These are phyloP conservation scores for Lochmaea crataegi DNA, from an alignment of 2,888 invertebrate genomes.

Conservation along the genomic window DNA sequence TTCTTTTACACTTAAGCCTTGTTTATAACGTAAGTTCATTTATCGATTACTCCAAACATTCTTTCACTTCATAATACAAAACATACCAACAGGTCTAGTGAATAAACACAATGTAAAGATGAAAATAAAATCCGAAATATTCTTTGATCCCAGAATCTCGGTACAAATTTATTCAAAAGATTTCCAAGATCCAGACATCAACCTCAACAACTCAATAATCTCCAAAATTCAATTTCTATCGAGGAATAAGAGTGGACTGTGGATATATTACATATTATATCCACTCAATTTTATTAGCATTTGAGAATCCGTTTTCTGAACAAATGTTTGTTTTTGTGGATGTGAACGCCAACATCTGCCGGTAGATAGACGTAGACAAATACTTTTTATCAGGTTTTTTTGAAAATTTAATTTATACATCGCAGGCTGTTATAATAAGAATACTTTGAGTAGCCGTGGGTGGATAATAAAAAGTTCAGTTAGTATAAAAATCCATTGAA, in stretches of 20 bases:
- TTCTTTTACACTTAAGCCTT: no score
- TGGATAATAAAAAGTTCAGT: no score
- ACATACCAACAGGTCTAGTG: background rate
- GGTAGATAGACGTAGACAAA: background rate
- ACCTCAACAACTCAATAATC: slow-evolving; percentile 9
- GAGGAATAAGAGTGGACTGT: slow-evolving; percentile 13
- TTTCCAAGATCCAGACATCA: background rate
- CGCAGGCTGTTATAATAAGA: background rate
- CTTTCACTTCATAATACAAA: background rate
- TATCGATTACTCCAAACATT: no score
- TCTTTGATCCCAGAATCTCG: background rate
- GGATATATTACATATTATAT: background rate
- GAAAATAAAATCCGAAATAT: background rate
- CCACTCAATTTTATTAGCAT: slow-evolving; percentile 8
- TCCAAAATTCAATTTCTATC: slow-evolving; percentile 9
- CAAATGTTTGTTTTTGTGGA: slow-evolving; percentile 12
- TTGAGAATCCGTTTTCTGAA: background rate
- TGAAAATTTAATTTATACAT: background rate
- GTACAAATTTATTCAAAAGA: background rate
- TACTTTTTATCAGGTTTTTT: background rate
- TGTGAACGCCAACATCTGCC: slow-evolving; percentile 2
- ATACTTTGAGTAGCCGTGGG: no score
- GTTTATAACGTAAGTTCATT: no score
- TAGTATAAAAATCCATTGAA: no score
- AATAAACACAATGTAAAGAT: background rate